Percentiles rank a stretch among this genome's conserved stretches.
phyloP scores from a whole-genome alignment of 2,113 vertebrate species.

The Petroica traversi region DNA sequence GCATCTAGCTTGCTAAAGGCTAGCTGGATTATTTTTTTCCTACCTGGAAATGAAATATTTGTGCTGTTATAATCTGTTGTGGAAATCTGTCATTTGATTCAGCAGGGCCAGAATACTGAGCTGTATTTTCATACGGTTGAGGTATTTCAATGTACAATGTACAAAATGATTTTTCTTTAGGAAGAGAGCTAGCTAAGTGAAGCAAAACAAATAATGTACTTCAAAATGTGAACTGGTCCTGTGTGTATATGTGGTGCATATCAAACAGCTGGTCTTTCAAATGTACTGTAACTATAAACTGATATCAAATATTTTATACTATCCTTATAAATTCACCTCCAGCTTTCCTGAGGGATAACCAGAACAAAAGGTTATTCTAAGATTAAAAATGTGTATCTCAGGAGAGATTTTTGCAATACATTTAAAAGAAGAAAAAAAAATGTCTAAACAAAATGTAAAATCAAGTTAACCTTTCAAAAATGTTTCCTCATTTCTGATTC shows the following conservation, averaged over 20 bases:
- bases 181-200: not conserved
- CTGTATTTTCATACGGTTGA: not conserved
- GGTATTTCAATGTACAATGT: not conserved
- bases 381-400: not conserved
- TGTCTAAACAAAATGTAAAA: not conserved
- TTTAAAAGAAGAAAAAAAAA: not conserved
- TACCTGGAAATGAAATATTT: not conserved
- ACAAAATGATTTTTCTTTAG: not conserved
- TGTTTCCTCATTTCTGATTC: not conserved
- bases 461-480: not conserved
- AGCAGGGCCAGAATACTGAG: not conserved
- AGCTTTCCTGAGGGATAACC: not conserved
- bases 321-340: not conserved
- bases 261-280: not conserved
- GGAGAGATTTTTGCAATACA: not conserved
- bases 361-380: not conserved
- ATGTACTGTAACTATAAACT: not conserved
- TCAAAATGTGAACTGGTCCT: not conserved
- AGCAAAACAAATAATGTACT: not conserved
- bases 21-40: not conserved
- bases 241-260: not conserved
- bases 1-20: not conserved
- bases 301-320: not conserved
- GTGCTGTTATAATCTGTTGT: not conserved
- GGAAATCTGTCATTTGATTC: not conserved